Conservation (phyloP, 2,113 vertebrate species). For the Alexandromys fortis region DNA sequence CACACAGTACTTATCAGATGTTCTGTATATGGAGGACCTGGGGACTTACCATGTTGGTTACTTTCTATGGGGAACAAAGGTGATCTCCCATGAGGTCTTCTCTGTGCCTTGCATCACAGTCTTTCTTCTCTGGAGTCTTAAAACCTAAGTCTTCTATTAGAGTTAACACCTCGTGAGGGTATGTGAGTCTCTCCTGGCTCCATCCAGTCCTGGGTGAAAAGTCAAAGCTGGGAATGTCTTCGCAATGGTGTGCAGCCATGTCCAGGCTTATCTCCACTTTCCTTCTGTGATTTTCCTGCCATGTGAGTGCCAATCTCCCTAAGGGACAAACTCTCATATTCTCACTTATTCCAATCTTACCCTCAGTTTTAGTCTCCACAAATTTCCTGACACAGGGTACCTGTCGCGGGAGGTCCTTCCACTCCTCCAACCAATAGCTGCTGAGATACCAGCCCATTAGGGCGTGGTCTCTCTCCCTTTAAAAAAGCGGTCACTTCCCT, state of each 20-base stretch:
- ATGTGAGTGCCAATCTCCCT: not conserved
- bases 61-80: not conserved
- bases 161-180: not conserved
- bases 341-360: too few species aligned
- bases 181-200: not conserved
- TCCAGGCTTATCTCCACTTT: not conserved
- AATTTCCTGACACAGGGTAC: not conserved
- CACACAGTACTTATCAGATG: not conserved
- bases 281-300: not conserved
- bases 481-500: too few species aligned
- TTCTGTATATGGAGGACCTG: not conserved
- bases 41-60: fast-evolving
- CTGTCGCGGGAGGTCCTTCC: too few species aligned
- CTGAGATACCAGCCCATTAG: too few species aligned
- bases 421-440: too few species aligned
- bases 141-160: not conserved
- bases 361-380: not conserved
- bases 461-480: too few species aligned
- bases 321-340: not conserved
- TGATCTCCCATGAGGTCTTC: not conserved
- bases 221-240: not conserved
- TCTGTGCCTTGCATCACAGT: not conserved
- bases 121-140: fast-evolving
- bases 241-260: not conserved
- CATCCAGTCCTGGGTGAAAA: not conserved